Evolutionary conservation across 2,113 vertebrate genomes (phyloP).

Genomic region (Cacatua alba): DNA sequence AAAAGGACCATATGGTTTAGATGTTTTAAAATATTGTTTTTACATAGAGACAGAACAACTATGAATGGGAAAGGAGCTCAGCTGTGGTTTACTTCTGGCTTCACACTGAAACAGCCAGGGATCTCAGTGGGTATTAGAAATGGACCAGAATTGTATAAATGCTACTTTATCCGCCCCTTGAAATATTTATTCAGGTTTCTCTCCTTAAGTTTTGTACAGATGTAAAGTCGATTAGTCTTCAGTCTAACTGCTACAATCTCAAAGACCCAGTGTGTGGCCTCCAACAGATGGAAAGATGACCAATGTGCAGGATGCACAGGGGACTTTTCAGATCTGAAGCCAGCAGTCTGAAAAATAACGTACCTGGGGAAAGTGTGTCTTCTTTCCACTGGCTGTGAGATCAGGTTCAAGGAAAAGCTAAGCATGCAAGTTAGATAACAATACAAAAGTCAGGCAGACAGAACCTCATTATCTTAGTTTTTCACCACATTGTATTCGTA

Average conservation of each 20-base stretch:
- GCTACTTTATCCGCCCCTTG: slow-evolving; percentile 57
- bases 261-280: slow-evolving; percentile 62
- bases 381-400: slow-evolving; percentile 22
- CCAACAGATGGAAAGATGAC: slow-evolving; percentile 65
- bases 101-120: slow-evolving; percentile 34
- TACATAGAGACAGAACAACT: neutral
- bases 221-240: slow-evolving; percentile 62
- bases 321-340: slow-evolving; percentile 42
- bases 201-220: slow-evolving; percentile 42
- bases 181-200: slow-evolving; percentile 65
- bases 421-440: neutral
- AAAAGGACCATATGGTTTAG: slow-evolving; percentile 30
- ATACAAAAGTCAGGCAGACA: neutral
- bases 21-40: slow-evolving; percentile 35
- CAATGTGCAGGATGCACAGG: slow-evolving; percentile 34
- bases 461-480: neutral
- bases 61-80: slow-evolving; percentile 31
- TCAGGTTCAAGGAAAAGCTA: slow-evolving; percentile 29
- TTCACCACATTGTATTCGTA: neutral
- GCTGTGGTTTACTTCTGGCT: slow-evolving; percentile 43
- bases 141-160: slow-evolving; percentile 62
- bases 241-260: slow-evolving; percentile 22
- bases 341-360: slow-evolving; percentile 55
- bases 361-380: slow-evolving; percentile 42
- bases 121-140: slow-evolving; percentile 57